Base-by-base conservation (phyloP, 2,888 invertebrate species). In the Chrysopilus asiliformis region DNA sequence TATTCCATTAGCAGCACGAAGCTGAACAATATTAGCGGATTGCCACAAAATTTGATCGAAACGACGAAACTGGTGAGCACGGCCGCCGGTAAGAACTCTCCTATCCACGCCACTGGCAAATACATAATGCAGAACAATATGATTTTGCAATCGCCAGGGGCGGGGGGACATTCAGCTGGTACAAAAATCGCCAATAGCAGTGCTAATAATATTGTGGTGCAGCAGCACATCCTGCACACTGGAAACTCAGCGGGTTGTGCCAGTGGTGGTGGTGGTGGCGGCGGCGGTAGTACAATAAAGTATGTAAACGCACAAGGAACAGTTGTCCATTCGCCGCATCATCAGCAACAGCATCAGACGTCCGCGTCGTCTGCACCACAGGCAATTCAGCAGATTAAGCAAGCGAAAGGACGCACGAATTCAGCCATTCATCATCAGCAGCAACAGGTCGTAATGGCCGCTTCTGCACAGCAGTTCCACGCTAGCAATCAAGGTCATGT, bases 291-390 rank as follows among this genome's bases (percentile, higher is more conserved):
- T 17, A 56, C 58, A 15, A 63, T 63, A 8, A 63, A 63, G 44
- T 63, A 60, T 51, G 62, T 63, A 6, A 63, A 63, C 43, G 56
- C 62, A 3, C 61, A 63, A 28, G 63, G 63, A 20, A 60, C 60
- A 3, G 54, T 63, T 13, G 55, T 61, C 39, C 62, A 60, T 33
- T 60, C 53, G 33, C 33, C 24, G 14, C 37, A 37, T 12, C 14
- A 28, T 27, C 26, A 36, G n/a, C 38, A 27, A 41, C 34, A 35
- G 3, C 41, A 31, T 17, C 41, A 32, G 28, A 41, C 40, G 9
- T 46, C 40, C 43, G 32, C 15, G 40, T 40, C 16, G 24, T 36
- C n/a, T 40, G 42, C 30, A 47, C 41, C 32, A 35, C 44, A 28
- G 38, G 45, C 36, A 34, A 45, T 39, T 37, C 44, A 4, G 45